A percentile compares a stretch with the other conserved stretches of the same genome.
phyloP scores from a whole-genome alignment of 2,113 vertebrate species.

The Bufo bufo region DNA sequence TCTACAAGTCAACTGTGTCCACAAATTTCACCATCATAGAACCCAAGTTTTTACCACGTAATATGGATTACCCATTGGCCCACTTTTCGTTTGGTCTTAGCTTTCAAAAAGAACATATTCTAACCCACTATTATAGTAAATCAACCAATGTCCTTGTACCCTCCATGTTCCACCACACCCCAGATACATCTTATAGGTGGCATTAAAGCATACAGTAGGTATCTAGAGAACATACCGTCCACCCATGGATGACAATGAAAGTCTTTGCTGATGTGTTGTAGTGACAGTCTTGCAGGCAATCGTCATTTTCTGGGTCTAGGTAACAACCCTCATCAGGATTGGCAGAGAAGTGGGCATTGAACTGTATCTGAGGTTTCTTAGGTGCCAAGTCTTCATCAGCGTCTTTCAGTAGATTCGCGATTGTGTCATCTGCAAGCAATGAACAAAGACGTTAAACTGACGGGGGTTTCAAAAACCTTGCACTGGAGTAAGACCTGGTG shows the following conservation, averaged over 20 bases:
- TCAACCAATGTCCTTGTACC: background rate
- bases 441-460: background rate
- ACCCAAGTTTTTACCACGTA: background rate
- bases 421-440: slow-evolving; percentile 61
- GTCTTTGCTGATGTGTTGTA: slow-evolving; percentile 88
- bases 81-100: no score
- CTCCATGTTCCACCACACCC: no score
- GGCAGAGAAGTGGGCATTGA: slow-evolving; percentile 75
- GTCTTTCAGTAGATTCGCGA: slow-evolving; percentile 6
- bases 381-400: background rate
- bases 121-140: no score
- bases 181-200: no score
- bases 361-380: slow-evolving; percentile 68
- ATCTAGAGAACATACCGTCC: slow-evolving; percentile 79
- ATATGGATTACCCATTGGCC: no score
- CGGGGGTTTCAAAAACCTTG: background rate
- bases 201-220: background rate
- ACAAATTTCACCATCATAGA: background rate
- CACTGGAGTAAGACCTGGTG: background rate
- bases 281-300: slow-evolving; percentile 75
- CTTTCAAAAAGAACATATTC: no score
- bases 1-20: background rate
- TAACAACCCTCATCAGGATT: slow-evolving; percentile 80
- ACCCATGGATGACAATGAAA: slow-evolving; percentile 94
- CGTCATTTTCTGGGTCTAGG: slow-evolving; percentile 68